These are phyloP conservation scores for Acrocephalus scirpaceus DNA, from an alignment of 2,797 vertebrate genomes.

Conservation along the genomic window DNA sequence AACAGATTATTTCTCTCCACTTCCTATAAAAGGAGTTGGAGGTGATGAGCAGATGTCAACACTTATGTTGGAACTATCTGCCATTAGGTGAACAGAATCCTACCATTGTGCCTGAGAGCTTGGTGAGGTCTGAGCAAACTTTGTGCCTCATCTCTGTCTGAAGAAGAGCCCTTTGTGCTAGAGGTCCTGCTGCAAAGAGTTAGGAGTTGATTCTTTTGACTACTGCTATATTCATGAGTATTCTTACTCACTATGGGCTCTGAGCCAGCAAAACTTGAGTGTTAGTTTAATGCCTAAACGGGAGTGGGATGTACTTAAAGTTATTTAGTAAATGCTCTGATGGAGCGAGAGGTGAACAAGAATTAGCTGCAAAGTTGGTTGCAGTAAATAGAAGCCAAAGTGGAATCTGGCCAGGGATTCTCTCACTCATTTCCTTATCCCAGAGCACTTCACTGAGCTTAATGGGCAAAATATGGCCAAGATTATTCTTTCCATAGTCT, in stretches of 20 bases:
- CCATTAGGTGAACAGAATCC: neutral
- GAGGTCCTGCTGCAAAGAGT: neutral
- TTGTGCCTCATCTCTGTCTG: neutral
- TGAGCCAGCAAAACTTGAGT: neutral
- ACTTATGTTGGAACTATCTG: neutral
- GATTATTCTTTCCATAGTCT: constrained; percentile 24
- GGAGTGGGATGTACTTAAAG: neutral
- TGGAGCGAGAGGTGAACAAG: neutral
- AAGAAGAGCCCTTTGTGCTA: neutral
- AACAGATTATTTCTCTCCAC: neutral
- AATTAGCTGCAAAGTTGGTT: neutral
- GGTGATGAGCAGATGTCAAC: neutral
- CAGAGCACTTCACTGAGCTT: constrained; percentile 21
- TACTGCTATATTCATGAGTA: neutral
- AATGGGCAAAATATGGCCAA: constrained; percentile 19
- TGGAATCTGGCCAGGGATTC: constrained; percentile 51
- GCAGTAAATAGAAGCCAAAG: neutral
- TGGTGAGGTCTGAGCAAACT: neutral
- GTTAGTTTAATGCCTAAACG: constrained; percentile 8
- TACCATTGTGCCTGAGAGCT: neutral
- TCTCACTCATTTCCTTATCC: constrained; percentile 41
- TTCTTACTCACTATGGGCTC: neutral
- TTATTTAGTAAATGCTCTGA: neutral
- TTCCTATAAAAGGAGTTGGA: neutral
- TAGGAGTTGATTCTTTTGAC: neutral